These are phyloP conservation scores for Crenichthys baileyi DNA, from an alignment of 2,797 vertebrate species.

Conservation along the genomic window DNA sequence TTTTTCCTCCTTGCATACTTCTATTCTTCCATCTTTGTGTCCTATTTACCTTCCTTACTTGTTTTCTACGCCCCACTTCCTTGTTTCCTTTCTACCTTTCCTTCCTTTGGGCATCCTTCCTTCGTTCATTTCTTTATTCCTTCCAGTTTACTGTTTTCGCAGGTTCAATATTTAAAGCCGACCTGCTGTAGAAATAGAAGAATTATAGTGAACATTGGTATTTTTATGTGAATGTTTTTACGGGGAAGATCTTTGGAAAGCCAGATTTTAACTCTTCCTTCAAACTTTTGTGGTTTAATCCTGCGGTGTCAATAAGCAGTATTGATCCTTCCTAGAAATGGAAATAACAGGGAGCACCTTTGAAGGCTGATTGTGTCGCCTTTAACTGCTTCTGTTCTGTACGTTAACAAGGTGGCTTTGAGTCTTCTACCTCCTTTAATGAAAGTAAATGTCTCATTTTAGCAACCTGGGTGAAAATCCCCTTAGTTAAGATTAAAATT, in stretches of 20 bases:
- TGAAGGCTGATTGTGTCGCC: conserved; percentile 27
- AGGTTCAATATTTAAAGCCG: neutral
- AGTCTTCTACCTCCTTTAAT: conserved; percentile 30
- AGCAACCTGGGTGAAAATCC: conserved; percentile 24
- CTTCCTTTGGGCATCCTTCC: neutral
- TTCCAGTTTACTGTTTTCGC: neutral
- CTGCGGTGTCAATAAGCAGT: conserved; percentile 40
- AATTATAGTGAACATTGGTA: neutral
- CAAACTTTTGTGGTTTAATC: conserved; percentile 22
- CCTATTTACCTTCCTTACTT: neutral
- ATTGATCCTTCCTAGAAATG: conserved; percentile 50
- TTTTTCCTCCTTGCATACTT: no score
- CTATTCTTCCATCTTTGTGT: no score
- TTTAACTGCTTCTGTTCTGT: conserved; percentile 28
- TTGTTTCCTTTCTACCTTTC: neutral
- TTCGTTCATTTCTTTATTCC: neutral
- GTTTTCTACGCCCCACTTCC: no score
- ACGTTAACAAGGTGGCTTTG: conserved; percentile 20
- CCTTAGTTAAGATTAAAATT: conserved; percentile 61
- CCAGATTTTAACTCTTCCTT: neutral
- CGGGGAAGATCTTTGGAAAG: neutral
- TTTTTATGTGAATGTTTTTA: neutral
- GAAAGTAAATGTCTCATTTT: conserved; percentile 21
- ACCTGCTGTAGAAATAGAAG: neutral
- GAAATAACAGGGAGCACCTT: conserved; percentile 29